A percentile compares a stretch with the other conserved stretches of the same genome.
These are phyloP conservation scores for Macropis europaea DNA, from an alignment of 2,888 invertebrate genomes.

Conservation along the genomic window DNA sequence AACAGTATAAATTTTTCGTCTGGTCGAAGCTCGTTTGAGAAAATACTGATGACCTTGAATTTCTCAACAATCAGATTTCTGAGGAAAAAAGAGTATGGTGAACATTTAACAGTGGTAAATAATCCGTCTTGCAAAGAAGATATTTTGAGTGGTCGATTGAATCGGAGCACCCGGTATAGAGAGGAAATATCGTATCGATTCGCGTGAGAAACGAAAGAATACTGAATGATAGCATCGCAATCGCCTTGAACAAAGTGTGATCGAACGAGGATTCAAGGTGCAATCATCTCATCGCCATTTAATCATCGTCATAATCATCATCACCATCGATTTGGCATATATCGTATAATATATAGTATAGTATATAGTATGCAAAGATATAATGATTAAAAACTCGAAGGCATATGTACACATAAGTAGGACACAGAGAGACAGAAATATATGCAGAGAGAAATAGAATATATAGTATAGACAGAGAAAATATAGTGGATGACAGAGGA, in stretches of 20 bases:
- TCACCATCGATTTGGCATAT: slow-evolving; percentile 54
- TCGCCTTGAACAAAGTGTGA: slow-evolving; percentile 44
- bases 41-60: too few species aligned
- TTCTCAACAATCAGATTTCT: too few species aligned
- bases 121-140: too few species aligned
- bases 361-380: slow-evolving; percentile 63
- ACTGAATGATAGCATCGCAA: slow-evolving; percentile 64
- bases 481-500: slow-evolving; percentile 35
- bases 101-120: too few species aligned
- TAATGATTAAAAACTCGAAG: slow-evolving; percentile 53
- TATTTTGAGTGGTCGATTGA: too few species aligned
- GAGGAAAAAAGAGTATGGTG: too few species aligned
- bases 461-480: slow-evolving; percentile 25
- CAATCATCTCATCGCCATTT: slow-evolving; percentile 53
- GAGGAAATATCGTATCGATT: too few species aligned
- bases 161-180: too few species aligned
- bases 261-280: slow-evolving; percentile 55
- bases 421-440: slow-evolving; percentile 53
- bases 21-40: too few species aligned
- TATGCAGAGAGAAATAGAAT: slow-evolving; percentile 42
- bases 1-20: too few species aligned
- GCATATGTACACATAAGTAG: slow-evolving; percentile 46
- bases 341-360: slow-evolving; percentile 56
- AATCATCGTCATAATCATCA: slow-evolving; percentile 56
- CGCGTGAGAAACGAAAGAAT: slow-evolving; percentile 71